These are phyloP conservation scores for Thunnus maccoyii DNA, from an alignment of 2,113 vertebrate genomes.

Conservation along the genomic window DNA sequence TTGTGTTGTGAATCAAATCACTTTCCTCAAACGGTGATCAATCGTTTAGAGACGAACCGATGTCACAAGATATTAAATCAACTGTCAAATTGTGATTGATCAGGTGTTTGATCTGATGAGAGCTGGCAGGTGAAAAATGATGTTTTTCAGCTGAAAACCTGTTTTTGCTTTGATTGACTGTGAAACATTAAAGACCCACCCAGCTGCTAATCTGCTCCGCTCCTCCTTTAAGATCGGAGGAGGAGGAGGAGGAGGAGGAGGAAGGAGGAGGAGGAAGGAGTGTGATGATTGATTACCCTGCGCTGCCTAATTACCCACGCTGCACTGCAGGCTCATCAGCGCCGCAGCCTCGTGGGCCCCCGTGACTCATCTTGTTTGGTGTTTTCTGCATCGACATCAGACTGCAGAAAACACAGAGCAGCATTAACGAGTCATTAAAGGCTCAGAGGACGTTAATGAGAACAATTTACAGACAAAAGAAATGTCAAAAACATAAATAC, in stretches of 20 bases:
- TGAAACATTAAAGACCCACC: slow-evolving; percentile 25
- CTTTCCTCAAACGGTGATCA: background rate
- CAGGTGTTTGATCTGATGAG: slow-evolving; percentile 23
- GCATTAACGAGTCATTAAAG: slow-evolving; percentile 49
- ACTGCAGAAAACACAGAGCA: slow-evolving; percentile 28
- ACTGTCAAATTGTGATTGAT: background rate
- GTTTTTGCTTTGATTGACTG: slow-evolving; percentile 22
- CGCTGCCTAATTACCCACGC: slow-evolving; percentile 63
- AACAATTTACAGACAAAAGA: slow-evolving; percentile 12
- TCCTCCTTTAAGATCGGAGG: background rate
- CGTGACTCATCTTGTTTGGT: slow-evolving; percentile 34
- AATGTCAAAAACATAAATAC: background rate
- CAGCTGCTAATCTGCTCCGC: slow-evolving; percentile 42
- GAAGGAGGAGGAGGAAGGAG: slow-evolving; percentile 25
- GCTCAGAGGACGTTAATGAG: slow-evolving; percentile 31
- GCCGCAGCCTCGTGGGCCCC: background rate
- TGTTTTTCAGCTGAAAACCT: slow-evolving; percentile 1
- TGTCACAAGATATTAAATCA: background rate
- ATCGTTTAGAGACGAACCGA: background rate
- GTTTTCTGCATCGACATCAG: slow-evolving; percentile 30
- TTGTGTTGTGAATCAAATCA: background rate
- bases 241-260: slow-evolving; percentile 16
- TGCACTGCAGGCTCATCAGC: slow-evolving; percentile 53
- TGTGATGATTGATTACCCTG: slow-evolving; percentile 54
- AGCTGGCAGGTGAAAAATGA: background rate